These are phyloP conservation scores for Leistus spinibarbis DNA, from an alignment of 2,888 invertebrate genomes.

Conservation along the genomic window DNA sequence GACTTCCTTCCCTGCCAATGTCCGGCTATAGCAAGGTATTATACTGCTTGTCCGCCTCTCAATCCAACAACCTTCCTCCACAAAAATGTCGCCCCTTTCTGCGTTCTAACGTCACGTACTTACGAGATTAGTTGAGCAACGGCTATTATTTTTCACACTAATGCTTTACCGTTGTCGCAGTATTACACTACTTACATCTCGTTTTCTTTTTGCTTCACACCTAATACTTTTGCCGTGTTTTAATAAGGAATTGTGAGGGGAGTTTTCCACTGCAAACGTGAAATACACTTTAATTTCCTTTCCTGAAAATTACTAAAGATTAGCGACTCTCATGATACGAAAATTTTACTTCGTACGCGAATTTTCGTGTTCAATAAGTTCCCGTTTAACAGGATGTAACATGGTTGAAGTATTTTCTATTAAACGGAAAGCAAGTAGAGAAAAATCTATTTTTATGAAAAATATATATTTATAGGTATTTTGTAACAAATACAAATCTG, in stretches of 20 bases:
- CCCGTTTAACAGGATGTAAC: too few relatives aligned
- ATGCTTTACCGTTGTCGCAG: slow-evolving; percentile 17
- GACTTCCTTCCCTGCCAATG: slow-evolving; percentile 5
- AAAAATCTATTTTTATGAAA: too few relatives aligned
- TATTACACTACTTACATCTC: not conserved
- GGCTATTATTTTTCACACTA: slow-evolving; percentile 36
- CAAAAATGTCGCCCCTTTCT: not conserved
- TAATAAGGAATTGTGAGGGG: slow-evolving; percentile 15
- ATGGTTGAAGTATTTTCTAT: not conserved
- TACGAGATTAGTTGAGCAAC: slow-evolving; percentile 24
- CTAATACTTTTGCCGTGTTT: not conserved
- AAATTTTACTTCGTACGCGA: slow-evolving; percentile 23
- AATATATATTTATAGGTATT: too few relatives aligned
- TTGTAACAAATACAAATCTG: too few relatives aligned
- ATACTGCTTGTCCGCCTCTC: not conserved
- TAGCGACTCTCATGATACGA: slow-evolving; percentile 40
- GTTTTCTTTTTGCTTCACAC: slow-evolving; percentile 18
- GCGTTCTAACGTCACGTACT: slow-evolving; percentile 4
- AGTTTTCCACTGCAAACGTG: slow-evolving; percentile 44
- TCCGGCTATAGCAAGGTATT: not conserved
- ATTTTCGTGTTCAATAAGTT: not conserved
- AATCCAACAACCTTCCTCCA: not conserved
- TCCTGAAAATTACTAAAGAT: slow-evolving; percentile 45
- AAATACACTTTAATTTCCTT: slow-evolving; percentile 49
- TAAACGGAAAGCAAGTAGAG: not conserved